These are phyloP conservation scores for Drosophila ercepeae DNA, from an alignment of 1,140 invertebrate genomes.

Conservation along the genomic window DNA sequence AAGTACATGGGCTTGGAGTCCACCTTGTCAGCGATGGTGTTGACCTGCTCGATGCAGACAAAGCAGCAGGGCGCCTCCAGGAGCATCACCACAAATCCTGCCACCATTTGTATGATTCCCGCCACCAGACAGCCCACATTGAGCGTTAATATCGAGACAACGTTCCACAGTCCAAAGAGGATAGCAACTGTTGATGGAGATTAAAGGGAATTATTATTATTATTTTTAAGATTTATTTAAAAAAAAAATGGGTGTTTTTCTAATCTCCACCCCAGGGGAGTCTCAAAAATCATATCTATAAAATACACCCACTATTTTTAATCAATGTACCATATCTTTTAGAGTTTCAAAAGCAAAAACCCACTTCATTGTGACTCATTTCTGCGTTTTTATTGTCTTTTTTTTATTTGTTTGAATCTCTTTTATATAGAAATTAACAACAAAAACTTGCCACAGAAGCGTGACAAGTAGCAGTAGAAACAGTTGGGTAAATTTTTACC, in stretches of 20 bases:
- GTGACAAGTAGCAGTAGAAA: slow-evolving; percentile 48
- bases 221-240: too few relatives aligned
- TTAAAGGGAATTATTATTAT: not conserved
- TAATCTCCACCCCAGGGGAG: not conserved
- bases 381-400: slow-evolving; percentile 35
- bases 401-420: slow-evolving; percentile 18
- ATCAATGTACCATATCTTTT: too few relatives aligned
- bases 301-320: slow-evolving; percentile 37
- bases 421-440: slow-evolving; percentile 60
- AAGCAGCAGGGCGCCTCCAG: slow-evolving; percentile 98
- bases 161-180: slow-evolving; percentile 92
- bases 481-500: slow-evolving; percentile 60
- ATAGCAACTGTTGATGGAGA: slow-evolving; percentile 92
- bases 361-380: slow-evolving; percentile 56
- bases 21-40: slow-evolving; percentile 91
- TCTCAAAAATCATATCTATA: slow-evolving; percentile 1
- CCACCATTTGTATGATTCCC: slow-evolving; percentile 94
- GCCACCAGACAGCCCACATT: slow-evolving; percentile 89
- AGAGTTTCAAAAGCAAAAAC: too few relatives aligned
- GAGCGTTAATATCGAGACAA: slow-evolving; percentile 88
- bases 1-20: slow-evolving; percentile 95
- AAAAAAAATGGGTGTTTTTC: slow-evolving; percentile 8
- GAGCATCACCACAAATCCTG: slow-evolving; percentile 92
- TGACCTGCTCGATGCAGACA: slow-evolving; percentile 96
- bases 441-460: slow-evolving; percentile 53